Percentiles rank a stretch among this genome's conserved stretches.
Conservation (phyloP, 2,113 vertebrate genomes). For the Ptyas mucosa region DNA sequence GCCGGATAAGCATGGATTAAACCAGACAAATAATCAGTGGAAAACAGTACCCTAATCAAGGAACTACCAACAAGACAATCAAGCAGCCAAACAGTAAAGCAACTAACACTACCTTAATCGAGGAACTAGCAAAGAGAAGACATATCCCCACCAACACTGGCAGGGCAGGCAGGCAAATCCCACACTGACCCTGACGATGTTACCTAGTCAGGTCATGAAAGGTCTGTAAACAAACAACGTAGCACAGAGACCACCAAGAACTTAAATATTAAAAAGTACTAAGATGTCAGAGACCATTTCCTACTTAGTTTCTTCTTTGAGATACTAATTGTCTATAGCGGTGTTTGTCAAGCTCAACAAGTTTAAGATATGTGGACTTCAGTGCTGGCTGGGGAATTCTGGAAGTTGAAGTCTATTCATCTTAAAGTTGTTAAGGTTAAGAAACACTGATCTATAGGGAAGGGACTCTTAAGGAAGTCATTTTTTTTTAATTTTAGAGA, state of each 20-base stretch:
- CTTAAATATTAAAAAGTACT: neutral
- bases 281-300: neutral
- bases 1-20: neutral
- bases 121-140: neutral
- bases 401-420: neutral
- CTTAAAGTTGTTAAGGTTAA: neutral
- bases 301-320: neutral
- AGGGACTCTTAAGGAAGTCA: neutral
- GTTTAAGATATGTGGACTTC: neutral
- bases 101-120: neutral
- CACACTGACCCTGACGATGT: neutral
- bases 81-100: neutral
- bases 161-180: neutral
- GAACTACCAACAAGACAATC: neutral
- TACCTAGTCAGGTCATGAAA: neutral
- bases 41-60: neutral
- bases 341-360: neutral
- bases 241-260: neutral
- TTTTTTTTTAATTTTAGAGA: too few species aligned
- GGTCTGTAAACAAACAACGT: neutral
- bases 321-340: neutral
- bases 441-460: neutral
- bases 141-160: neutral
- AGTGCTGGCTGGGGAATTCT: neutral
- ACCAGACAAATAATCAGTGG: neutral